Evolutionary conservation across 1,140 invertebrate genomes (phyloP), one percentile per base, ranked within the genome.

Genomic region (Cardiocondyla obscurior): DNA sequence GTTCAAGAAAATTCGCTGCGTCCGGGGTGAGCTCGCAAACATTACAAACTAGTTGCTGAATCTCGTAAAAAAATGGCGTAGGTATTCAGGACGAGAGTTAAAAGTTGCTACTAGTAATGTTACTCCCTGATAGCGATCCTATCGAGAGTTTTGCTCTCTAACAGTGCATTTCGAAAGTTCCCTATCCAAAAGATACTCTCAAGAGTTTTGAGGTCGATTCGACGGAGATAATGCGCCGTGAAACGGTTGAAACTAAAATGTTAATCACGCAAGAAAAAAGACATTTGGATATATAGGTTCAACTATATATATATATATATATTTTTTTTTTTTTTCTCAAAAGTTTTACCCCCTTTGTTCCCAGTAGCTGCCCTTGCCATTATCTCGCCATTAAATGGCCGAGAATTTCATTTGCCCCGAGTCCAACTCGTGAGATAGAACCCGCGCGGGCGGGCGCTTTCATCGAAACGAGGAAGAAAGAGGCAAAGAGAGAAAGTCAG

Each of bases 31-130:
- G 30, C 74, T 67, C 30, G 64, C 46, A 67, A 79, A 79, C 74
- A 55, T 79, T 67, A 67, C 33, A 30, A 76, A 62, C 46, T 39
- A 65, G 44, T 51, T 65, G 30, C 58, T 25, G 39, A 44, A 60
- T 67, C 62, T 67, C 33, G 46, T 67, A 79, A 67, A 79, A n/a
- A 79, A 79, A 79, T 67, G 62, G 33, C 22, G 62, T 36, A 53
- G 65, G 49, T 79, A 79, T 79, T 67, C 62, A 39, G 44, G 30
- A 39, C 33, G 14, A 36, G 46, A 53, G 58, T 57, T 58, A 65
- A 30, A 64, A 79, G 74, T 67, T 67, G 46, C 58, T 62, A 14
- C 33, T 62, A 53, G 39, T 49, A 42, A 22, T 28, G n/a, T 33
- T 62, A 76, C 62, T 30, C 44, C 36, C 46, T 6, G 62, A 69